Percentiles rank a stretch among this genome's conserved stretches.
Conservation (phyloP, 1,140 invertebrate genomes). For the Macrocentrus cingulum region DNA sequence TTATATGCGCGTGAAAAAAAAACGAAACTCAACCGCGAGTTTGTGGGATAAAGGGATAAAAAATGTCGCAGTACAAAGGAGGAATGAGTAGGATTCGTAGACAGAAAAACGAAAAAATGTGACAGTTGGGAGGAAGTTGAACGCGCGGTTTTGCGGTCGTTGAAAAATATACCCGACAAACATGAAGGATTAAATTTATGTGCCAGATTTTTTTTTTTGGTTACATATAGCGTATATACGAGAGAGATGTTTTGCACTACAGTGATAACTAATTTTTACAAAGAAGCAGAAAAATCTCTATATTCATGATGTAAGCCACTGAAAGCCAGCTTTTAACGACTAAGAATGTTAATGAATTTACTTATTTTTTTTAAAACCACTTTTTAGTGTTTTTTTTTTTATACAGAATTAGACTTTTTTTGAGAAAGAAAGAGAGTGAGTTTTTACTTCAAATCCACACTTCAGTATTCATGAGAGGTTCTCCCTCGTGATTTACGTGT, state of each 20-base stretch:
- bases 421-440: neutral
- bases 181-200: conserved; percentile 20
- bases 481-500: neutral
- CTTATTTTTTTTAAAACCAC: too few relatives aligned
- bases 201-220: conserved; percentile 17
- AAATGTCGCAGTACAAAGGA: conserved; percentile 9
- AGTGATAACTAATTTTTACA: neutral
- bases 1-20: conserved; percentile 18
- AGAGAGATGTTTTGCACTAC: neutral
- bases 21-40: conserved; percentile 13
- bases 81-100: conserved; percentile 13
- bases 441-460: too few relatives aligned
- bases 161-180: conserved; percentile 9
- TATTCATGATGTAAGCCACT: too few relatives aligned
- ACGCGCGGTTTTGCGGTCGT: conserved; percentile 15
- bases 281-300: too few relatives aligned
- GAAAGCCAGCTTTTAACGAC: too few relatives aligned
- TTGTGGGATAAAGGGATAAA: conserved; percentile 3
- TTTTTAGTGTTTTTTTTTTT: too few relatives aligned
- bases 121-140: conserved; percentile 6
- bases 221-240: conserved; percentile 4
- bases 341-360: too few relatives aligned
- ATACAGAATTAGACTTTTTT: too few relatives aligned
- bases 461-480: conserved; percentile 1
- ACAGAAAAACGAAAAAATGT: conserved; percentile 8